phyloP scores from a whole-genome alignment of 2,797 vertebrate genomes.

The Pempheris klunzingeri region DNA sequence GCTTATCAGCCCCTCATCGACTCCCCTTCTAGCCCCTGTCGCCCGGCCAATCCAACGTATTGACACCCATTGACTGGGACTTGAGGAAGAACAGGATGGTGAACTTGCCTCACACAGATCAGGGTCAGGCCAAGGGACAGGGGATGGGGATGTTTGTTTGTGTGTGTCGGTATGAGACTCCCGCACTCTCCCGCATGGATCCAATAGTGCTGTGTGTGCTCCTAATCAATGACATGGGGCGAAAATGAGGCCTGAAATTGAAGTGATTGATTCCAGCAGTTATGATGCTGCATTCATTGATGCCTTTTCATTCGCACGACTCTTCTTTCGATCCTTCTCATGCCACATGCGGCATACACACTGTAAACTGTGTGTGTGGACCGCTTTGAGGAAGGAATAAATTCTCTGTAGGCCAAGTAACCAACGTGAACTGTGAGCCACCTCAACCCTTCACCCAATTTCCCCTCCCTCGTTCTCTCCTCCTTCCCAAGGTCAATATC shows the following conservation, averaged over 20 bases:
- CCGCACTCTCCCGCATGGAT: constrained; percentile 48
- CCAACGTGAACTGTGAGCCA: constrained; percentile 64
- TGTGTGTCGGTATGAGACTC: constrained; percentile 18
- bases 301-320: constrained; percentile 52
- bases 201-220: constrained; percentile 72
- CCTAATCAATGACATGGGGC: constrained; percentile 73
- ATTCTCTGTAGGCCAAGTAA: constrained; percentile 66
- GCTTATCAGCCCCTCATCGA: constrained; percentile 85
- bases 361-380: constrained; percentile 24
- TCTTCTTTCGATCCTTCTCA: constrained; percentile 45
- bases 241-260: constrained; percentile 71
- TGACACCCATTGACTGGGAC: constrained; percentile 84
- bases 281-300: constrained; percentile 69
- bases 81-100: constrained; percentile 81
- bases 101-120: constrained; percentile 83
- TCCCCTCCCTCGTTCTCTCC: constrained; percentile 59
- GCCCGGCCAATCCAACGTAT: constrained; percentile 77
- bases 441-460: constrained; percentile 66
- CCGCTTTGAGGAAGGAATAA: constrained; percentile 42
- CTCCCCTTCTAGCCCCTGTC: constrained; percentile 76
- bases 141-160: constrained; percentile 48
- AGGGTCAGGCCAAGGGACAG: constrained; percentile 77
- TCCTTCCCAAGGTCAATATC: constrained; percentile 86
- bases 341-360: background rate
- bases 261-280: constrained; percentile 68